Percentiles rank a stretch among this genome's conserved stretches.
These are phyloP conservation scores for Crocuta crocuta DNA, from an alignment of 2,113 vertebrate species.

Conservation along the genomic window DNA sequence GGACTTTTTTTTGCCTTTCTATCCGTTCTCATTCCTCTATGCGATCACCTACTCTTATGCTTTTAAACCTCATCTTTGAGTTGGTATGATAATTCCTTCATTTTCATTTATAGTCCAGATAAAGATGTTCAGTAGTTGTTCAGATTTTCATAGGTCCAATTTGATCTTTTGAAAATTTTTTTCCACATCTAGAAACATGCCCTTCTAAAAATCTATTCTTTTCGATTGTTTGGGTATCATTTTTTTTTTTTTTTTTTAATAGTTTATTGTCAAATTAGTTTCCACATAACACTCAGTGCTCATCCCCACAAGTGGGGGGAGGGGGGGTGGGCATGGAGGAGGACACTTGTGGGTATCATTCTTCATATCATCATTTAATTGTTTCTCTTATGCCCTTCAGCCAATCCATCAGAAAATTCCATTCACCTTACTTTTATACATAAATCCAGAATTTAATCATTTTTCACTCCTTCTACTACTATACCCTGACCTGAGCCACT, in stretches of 20 bases:
- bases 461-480: background rate
- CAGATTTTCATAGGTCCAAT: background rate
- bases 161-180: background rate
- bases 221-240: background rate
- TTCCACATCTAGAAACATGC: background rate
- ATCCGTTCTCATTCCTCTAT: background rate
- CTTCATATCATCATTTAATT: background rate
- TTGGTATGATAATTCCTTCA: background rate
- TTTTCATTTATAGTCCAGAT: background rate
- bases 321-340: too few species aligned
- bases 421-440: background rate
- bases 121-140: background rate
- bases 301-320: too few species aligned
- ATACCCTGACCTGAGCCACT: background rate
- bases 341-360: background rate
- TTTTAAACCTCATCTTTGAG: background rate
- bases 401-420: background rate
- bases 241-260: too few species aligned
- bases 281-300: too few species aligned
- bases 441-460: background rate
- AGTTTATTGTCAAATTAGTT: too few species aligned
- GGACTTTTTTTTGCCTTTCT: background rate
- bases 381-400: background rate
- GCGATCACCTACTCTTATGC: background rate
- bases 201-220: background rate